Conservation (phyloP, 2,888 invertebrate genomes). For the Invenusta paracnida region DNA sequence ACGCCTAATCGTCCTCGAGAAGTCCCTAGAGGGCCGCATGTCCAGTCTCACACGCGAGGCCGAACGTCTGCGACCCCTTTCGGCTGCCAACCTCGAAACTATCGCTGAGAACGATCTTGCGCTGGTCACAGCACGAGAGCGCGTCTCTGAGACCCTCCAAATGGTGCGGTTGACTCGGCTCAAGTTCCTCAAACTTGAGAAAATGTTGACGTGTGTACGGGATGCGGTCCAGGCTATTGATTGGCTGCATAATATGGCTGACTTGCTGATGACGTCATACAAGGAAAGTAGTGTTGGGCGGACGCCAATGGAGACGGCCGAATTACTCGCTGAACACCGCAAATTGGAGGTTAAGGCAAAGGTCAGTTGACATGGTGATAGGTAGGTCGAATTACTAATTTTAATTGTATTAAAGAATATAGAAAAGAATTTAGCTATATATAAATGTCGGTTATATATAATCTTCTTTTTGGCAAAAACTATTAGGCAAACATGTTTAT, state of each 20-base stretch:
- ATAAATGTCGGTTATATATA: neutral
- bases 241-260: slow-evolving; percentile 14
- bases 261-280: slow-evolving; percentile 1
- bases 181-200: slow-evolving; percentile 27
- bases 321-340: slow-evolving; percentile 14
- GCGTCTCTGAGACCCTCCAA: neutral
- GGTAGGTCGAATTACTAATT: no score
- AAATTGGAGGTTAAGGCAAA: slow-evolving; percentile 19
- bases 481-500: no score
- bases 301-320: slow-evolving; percentile 30
- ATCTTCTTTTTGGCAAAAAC: no score
- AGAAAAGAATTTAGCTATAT: neutral
- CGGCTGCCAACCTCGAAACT: neutral
- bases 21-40: neutral
- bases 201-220: slow-evolving; percentile 36
- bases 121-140: neutral
- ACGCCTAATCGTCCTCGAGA: neutral
- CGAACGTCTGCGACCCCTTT: neutral
- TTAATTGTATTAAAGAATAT: no score
- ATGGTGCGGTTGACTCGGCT: neutral
- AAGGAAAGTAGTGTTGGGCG: slow-evolving; percentile 10
- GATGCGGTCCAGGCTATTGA: neutral
- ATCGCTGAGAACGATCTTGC: neutral
- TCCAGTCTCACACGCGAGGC: neutral
- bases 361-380: no score